Evolutionary conservation across 2,113 vertebrate genomes (phyloP), one percentile per base, ranked within the genome.

Genomic region (Varanus komodoensis): DNA sequence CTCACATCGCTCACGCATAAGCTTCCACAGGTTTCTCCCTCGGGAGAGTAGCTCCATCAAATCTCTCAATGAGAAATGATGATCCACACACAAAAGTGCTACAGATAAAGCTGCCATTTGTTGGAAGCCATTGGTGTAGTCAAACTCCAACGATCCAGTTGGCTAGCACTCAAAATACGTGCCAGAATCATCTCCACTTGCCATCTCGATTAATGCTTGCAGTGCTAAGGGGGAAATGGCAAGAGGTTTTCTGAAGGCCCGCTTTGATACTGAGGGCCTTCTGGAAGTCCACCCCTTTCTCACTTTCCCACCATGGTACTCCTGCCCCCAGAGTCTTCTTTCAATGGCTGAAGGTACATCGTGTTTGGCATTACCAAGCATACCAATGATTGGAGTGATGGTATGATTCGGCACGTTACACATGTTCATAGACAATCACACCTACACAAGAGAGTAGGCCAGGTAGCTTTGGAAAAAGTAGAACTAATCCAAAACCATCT

Each of bases 401-500:
- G 9, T 44, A 54, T 38, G 68, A 57, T 21, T n/a, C 0, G 61
- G 8, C 78, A 2, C 27, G 64, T 86, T 75, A 0, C 87, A 32
- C 81, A 79, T 87, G 83, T 0, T 3, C 75, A 27, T 34, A 84
- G 67, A 61, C 1, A 0, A 12, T 64, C n/a, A 29, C 57, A 44
- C 82, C 74, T 38, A 68, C 44, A 8, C 1, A 17, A 54, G 44
- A 74, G 21, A 75, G 81, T n/a, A 89, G 91, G 90, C 89, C 94
- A 93, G 91, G 0, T 94, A 92, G 92, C 77, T 95, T 92, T 95
- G 93, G 94, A 96, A 96, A 93, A 94, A 93, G 93, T 89, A 93
- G 89, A 91, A 95, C 91, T 82, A 82, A 6, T 79, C 93, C 93
- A 34, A 48, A 90, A 69, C 89, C 68, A 44, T 79, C 89, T 90